Percentiles rank a stretch among this genome's conserved stretches.
Conservation (phyloP, 2,797 vertebrate species). For the Microctenopoma steveboyesi region DNA sequence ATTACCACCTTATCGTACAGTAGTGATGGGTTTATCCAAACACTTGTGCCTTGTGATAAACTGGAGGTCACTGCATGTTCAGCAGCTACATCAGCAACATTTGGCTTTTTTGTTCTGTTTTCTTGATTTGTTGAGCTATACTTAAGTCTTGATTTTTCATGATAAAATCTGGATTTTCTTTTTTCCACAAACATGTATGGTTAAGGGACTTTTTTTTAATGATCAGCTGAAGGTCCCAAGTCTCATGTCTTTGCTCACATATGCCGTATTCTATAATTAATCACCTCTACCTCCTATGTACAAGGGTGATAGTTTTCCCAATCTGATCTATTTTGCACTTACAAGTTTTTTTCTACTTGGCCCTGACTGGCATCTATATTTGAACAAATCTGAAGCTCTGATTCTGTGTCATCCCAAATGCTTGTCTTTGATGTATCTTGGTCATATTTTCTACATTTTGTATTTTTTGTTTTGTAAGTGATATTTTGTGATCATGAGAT, state of each 20-base stretch:
- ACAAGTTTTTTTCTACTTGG: slow-evolving; percentile 33
- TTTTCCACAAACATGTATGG: slow-evolving; percentile 23
- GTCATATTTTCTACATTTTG: slow-evolving; percentile 73
- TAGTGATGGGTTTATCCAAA: slow-evolving; percentile 69
- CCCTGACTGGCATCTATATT: slow-evolving; percentile 50
- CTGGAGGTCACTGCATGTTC: slow-evolving; percentile 53
- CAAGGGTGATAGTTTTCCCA: slow-evolving; percentile 22
- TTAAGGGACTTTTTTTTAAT: slow-evolving; percentile 48
- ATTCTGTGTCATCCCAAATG: slow-evolving; percentile 49
- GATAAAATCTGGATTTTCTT: slow-evolving; percentile 38
- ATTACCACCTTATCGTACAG: slow-evolving; percentile 42
- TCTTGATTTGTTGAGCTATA: slow-evolving; percentile 36
- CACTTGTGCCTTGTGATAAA: slow-evolving; percentile 69
- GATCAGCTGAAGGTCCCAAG: slow-evolving; percentile 35
- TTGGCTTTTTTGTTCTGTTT: slow-evolving; percentile 27
- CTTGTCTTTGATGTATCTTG: slow-evolving; percentile 46
- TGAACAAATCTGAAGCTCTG: slow-evolving; percentile 63
- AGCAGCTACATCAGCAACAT: slow-evolving; percentile 29
- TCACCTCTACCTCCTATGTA: slow-evolving; percentile 21
- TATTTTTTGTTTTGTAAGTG: slow-evolving; percentile 65
- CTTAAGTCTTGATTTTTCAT: slow-evolving; percentile 24
- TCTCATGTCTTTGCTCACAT: slow-evolving; percentile 68
- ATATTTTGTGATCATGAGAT: slow-evolving; percentile 67
- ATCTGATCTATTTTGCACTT: slow-evolving; percentile 65
- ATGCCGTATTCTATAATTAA: slow-evolving; percentile 37